Percentiles rank a stretch among this genome's conserved stretches.
phyloP scores from a whole-genome alignment of 2,113 vertebrate genomes.

The Thymallus thymallus region DNA sequence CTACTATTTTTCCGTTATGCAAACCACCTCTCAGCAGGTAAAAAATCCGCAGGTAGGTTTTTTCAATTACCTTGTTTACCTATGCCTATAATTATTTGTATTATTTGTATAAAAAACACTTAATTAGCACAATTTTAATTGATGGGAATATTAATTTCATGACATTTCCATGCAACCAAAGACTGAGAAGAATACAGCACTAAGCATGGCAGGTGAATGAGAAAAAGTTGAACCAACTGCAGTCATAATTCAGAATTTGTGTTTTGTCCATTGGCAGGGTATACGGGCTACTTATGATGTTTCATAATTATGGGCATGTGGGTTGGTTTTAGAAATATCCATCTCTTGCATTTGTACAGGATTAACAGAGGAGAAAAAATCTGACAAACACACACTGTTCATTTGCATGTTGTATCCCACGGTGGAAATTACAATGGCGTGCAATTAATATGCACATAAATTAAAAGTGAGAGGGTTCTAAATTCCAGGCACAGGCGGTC shows the following conservation, averaged over 20 bases:
- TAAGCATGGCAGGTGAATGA: too few relatives aligned
- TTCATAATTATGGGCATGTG: background rate
- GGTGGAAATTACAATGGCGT: constrained; percentile 77
- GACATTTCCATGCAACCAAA: too few relatives aligned
- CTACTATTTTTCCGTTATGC: too few relatives aligned
- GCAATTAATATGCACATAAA: constrained; percentile 83
- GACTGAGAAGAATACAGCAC: too few relatives aligned
- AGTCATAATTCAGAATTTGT: background rate
- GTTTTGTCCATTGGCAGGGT: background rate
- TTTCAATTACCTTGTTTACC: too few relatives aligned
- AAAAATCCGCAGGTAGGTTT: too few relatives aligned
- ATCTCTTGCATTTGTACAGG: constrained; percentile 14
- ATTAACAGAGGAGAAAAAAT: constrained; percentile 23
- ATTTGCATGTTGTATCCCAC: constrained; percentile 80
- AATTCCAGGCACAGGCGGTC: constrained; percentile 72
- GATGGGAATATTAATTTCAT: too few relatives aligned
- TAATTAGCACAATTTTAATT: too few relatives aligned
- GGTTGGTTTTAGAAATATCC: constrained; percentile 7
- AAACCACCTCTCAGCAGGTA: too few relatives aligned
- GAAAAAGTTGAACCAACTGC: background rate
- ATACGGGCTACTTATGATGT: background rate
- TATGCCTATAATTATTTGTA: too few relatives aligned
- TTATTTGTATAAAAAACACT: too few relatives aligned
- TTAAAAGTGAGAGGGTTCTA: constrained; percentile 74
- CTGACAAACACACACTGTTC: constrained; percentile 50